A percentile compares a stretch with the other conserved stretches of the same genome.
Evolutionary conservation across 1,140 invertebrate species (phyloP).

Genomic region (Schlechtendalia chinensis): DNA sequence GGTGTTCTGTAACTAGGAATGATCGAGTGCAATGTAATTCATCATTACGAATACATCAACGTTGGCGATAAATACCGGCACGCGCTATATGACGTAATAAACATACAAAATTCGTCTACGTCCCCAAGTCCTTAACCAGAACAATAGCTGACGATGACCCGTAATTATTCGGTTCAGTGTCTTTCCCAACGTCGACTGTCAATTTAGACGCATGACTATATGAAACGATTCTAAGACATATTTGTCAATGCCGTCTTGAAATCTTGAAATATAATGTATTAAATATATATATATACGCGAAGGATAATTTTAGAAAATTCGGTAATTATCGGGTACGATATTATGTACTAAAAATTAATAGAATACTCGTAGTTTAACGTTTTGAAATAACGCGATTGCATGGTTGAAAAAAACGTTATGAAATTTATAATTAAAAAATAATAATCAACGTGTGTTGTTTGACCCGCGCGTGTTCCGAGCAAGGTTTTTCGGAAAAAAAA

Average conservation of each 20-base stretch:
- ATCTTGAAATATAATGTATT: not conserved
- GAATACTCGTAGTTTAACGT: not conserved
- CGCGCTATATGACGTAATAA: not conserved
- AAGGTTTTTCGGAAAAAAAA: not conserved
- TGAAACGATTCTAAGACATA: not conserved
- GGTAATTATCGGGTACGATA: not conserved
- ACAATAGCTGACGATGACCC: constrained; percentile 42
- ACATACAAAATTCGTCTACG: not conserved
- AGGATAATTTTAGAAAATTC: not conserved
- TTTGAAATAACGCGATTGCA: not conserved
- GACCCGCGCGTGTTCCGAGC: not conserved
- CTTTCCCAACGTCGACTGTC: constrained; percentile 14
- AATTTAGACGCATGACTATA: constrained; percentile 39
- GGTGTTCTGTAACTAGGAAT: too few relatives aligned
- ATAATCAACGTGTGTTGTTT: constrained; percentile 11
- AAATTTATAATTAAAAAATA: constrained; percentile 44
- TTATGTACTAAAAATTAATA: not conserved
- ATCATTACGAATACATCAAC: not conserved
- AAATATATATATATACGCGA: not conserved
- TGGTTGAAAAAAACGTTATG: not conserved
- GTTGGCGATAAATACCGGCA: not conserved
- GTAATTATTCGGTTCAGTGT: constrained; percentile 38
- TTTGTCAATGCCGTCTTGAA: constrained; percentile 15
- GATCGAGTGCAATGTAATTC: too few relatives aligned
- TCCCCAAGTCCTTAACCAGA: constrained; percentile 20